Evolutionary conservation across 2,113 vertebrate genomes (phyloP).

Genomic region (Shinisaurus crocodilurus): DNA sequence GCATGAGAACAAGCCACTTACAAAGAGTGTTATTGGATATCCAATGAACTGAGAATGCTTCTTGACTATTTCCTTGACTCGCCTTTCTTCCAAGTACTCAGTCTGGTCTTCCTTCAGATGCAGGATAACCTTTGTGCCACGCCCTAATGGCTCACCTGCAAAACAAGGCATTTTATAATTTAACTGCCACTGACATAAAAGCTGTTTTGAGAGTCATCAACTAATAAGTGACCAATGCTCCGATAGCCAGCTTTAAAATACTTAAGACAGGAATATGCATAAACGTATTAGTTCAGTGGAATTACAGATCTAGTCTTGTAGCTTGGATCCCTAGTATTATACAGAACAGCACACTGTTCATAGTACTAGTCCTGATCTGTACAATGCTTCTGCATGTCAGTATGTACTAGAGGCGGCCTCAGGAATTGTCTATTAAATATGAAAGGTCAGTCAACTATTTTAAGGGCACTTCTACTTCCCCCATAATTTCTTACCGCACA

Average conservation of each 20-base stretch:
- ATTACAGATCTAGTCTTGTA: background rate
- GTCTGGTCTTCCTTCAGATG: slow-evolving; percentile 87
- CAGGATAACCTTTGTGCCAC: slow-evolving; percentile 85
- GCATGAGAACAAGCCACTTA: slow-evolving; percentile 54
- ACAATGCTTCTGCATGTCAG: background rate
- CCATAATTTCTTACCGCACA: background rate
- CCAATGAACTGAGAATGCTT: slow-evolving; percentile 89
- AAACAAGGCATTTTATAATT: rapidly evolving
- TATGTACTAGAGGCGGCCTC: too few species aligned
- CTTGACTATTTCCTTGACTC: slow-evolving; percentile 85
- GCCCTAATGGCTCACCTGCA: slow-evolving; percentile 82
- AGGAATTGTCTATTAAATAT: background rate
- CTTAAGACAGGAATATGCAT: background rate
- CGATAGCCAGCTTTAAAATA: background rate
- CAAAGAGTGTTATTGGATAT: slow-evolving; percentile 85
- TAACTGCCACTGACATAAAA: background rate
- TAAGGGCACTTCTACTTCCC: background rate
- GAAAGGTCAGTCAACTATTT: background rate
- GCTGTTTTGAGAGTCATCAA: too few species aligned
- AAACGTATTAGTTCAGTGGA: background rate
- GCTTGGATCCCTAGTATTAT: too few species aligned
- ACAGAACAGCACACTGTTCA: background rate
- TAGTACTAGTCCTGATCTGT: background rate
- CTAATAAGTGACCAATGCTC: background rate
- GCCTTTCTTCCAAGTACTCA: slow-evolving; percentile 83